Conservation (phyloP, 1,140 invertebrate species). For the Pemphigus obesinymphae region DNA sequence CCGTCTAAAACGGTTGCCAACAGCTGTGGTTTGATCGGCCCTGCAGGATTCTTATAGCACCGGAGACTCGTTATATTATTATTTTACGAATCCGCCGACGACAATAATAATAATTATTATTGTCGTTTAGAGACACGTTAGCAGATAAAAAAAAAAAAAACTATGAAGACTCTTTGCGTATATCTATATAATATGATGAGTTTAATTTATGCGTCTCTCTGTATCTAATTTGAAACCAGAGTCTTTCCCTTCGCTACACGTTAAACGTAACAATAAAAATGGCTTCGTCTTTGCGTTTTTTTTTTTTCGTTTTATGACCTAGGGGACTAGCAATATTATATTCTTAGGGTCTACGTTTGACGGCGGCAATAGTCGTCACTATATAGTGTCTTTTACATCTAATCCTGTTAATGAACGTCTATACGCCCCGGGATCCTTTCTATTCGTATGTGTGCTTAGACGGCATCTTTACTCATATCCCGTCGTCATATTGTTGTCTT, state of each 20-base stretch:
- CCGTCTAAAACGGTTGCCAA: neutral
- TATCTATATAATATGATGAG: neutral
- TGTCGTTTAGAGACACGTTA: neutral
- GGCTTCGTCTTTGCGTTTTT: constrained; percentile 19
- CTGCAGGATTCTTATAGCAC: neutral
- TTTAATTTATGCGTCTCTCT: neutral
- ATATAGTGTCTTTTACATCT: neutral
- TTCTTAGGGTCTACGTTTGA: constrained; percentile 11
- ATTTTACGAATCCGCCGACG: neutral
- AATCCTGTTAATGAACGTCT: too few species aligned
- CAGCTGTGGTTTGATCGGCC: neutral
- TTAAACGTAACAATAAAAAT: constrained; percentile 2
- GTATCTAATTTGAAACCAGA: constrained; percentile 5
- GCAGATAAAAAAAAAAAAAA: too few species aligned
- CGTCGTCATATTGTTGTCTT: too few species aligned
- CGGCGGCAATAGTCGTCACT: neutral
- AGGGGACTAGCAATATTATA: constrained; percentile 30
- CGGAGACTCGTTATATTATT: neutral
- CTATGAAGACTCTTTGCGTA: neutral
- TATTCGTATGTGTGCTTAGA: too few species aligned
- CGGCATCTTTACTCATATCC: too few species aligned
- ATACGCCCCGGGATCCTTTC: too few species aligned
- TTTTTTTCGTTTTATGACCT: constrained; percentile 29
- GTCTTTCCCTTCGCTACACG: neutral
- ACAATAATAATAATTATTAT: neutral